Evolutionary conservation across 2,888 invertebrate species (phyloP).

Genomic region (Tridacna crocea): DNA sequence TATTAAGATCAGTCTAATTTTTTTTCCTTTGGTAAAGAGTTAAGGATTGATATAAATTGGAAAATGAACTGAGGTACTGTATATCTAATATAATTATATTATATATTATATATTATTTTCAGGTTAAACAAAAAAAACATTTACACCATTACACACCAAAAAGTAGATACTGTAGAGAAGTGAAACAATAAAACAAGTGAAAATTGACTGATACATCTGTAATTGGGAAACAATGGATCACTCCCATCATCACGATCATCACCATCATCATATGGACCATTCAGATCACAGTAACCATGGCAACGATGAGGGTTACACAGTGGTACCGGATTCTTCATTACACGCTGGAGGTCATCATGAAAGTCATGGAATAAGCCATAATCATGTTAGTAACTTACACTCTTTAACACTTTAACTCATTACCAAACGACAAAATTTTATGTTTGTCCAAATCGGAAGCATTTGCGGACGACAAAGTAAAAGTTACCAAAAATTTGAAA

Average conservation of each 20-base stretch:
- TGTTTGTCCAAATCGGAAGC: too few relatives aligned
- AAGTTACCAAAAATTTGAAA: too few relatives aligned
- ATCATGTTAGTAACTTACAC: neutral
- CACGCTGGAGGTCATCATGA: conserved; percentile 4
- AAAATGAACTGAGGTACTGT: too few relatives aligned
- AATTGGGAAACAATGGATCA: conserved; percentile 18
- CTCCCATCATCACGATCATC: conserved; percentile 33
- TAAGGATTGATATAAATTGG: too few relatives aligned
- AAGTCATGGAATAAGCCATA: conserved; percentile 2
- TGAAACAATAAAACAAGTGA: neutral
- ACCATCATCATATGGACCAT: conserved; percentile 26
- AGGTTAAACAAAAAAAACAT: too few relatives aligned
- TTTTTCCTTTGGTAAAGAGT: too few relatives aligned
- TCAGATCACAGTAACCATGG: conserved; percentile 36
- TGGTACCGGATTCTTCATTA: conserved; percentile 18
- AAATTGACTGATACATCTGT: neutral
- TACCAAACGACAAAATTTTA: too few relatives aligned
- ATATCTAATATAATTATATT: too few relatives aligned
- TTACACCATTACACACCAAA: neutral
- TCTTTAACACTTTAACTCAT: too few relatives aligned
- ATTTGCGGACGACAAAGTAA: too few relatives aligned
- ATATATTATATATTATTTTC: too few relatives aligned
- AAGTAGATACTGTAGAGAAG: neutral
- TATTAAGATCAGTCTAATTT: too few relatives aligned
- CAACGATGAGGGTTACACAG: conserved; percentile 34